Percentiles rank a stretch among this genome's conserved stretches.
Evolutionary conservation across 1,140 invertebrate species (phyloP).

Genomic region (Pseudomyrmex sp.): DNA sequence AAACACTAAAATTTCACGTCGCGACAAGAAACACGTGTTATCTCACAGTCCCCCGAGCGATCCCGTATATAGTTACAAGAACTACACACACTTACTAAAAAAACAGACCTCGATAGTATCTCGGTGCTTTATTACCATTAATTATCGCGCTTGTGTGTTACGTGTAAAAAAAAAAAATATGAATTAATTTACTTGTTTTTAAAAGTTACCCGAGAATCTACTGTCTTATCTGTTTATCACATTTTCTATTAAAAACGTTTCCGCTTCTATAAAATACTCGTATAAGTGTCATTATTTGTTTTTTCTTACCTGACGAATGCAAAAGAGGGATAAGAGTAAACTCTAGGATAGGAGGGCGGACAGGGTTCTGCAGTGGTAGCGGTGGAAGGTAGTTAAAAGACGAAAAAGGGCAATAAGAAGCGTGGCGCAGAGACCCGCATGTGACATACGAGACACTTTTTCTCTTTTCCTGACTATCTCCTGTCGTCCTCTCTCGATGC

Average conservation of each 20-base stretch:
- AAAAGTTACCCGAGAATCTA: too few species aligned
- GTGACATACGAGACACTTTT: slow-evolving; percentile 73
- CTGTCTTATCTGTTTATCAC: not conserved
- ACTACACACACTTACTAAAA: not conserved
- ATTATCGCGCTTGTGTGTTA: not conserved
- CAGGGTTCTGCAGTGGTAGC: slow-evolving; percentile 29
- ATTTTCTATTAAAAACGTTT: not conserved
- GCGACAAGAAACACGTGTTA: slow-evolving; percentile 14
- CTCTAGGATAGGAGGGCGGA: too few species aligned
- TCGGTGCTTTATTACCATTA: not conserved
- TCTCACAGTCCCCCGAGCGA: slow-evolving; percentile 1
- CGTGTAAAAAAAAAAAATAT: not conserved
- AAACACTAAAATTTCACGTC: slow-evolving; percentile 40
- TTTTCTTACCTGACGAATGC: not conserved
- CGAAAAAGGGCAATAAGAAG: slow-evolving; percentile 55
- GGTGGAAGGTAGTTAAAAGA: slow-evolving; percentile 38
- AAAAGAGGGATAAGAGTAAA: slow-evolving; percentile 6
- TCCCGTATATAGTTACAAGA: slow-evolving; percentile 27
- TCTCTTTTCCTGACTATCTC: slow-evolving; percentile 32
- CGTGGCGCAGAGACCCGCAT: slow-evolving; percentile 70
- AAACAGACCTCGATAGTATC: slow-evolving; percentile 1
- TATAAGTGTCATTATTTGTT: not conserved
- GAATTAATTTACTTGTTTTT: not conserved
- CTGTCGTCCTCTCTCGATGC: slow-evolving; percentile 29
- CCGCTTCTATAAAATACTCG: not conserved